Evolutionary conservation across 2,113 vertebrate species (phyloP).

Genomic region (Poeciliopsis occidentalis): DNA sequence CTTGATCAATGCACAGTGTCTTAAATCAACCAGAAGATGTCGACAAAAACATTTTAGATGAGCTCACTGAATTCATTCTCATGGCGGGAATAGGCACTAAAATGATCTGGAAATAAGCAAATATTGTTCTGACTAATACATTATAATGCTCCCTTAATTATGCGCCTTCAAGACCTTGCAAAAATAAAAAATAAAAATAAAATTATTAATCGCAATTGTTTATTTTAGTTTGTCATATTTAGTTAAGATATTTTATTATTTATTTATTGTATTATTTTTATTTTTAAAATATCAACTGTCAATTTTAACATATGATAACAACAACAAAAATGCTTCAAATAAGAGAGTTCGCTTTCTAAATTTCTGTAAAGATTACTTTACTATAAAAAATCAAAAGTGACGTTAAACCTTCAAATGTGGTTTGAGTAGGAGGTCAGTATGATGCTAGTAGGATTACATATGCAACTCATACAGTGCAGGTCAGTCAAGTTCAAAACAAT

Average conservation of each 20-base stretch:
- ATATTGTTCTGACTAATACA: background rate
- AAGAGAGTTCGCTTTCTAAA: too few relatives aligned
- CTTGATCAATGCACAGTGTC: background rate
- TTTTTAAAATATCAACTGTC: background rate
- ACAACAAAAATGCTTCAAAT: too few relatives aligned
- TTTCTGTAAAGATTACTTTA: too few relatives aligned
- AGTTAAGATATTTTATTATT: background rate
- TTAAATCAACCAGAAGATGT: slow-evolving; percentile 25
- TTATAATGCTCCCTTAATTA: background rate
- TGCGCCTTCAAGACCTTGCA: background rate
- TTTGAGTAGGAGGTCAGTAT: too few relatives aligned
- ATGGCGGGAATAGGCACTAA: background rate
- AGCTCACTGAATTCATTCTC: too few relatives aligned
- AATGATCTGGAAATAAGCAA: background rate
- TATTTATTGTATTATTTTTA: background rate
- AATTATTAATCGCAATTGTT: background rate
- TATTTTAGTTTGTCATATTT: background rate
- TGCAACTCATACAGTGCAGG: too few relatives aligned
- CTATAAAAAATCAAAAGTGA: too few relatives aligned
- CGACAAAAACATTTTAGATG: background rate
- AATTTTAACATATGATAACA: background rate
- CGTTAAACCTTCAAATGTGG: too few relatives aligned
- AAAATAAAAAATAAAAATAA: too few relatives aligned
- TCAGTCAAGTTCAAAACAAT: too few relatives aligned
- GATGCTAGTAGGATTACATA: too few relatives aligned